Percentiles rank a stretch among this genome's conserved stretches.
phyloP scores from a whole-genome alignment of 2,113 vertebrate genomes.

The Crotalus helleri region DNA sequence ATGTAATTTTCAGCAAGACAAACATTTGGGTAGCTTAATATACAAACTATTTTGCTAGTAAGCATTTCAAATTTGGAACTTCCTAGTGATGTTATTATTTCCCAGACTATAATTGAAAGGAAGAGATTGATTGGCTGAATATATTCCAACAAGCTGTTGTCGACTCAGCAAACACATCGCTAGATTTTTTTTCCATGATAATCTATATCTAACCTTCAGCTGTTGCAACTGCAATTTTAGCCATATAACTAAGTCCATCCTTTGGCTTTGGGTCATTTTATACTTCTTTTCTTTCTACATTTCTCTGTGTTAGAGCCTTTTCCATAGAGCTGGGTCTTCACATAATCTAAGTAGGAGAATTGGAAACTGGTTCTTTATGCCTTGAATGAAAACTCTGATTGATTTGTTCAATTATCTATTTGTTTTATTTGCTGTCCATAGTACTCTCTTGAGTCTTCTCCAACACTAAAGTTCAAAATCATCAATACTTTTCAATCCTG shows the following conservation, averaged over 20 bases:
- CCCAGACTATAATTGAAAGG: background rate
- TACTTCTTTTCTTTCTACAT: background rate
- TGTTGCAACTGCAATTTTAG: background rate
- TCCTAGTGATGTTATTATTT: background rate
- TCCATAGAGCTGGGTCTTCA: background rate
- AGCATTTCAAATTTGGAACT: background rate
- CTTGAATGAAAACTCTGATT: background rate
- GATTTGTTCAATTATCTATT: background rate
- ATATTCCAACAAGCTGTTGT: background rate
- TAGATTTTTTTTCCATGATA: background rate
- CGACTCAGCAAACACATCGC: background rate
- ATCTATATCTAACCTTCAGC: background rate
- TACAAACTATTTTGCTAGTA: constrained; percentile 1
- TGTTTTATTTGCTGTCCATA: background rate
- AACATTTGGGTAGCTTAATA: background rate
- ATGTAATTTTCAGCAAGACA: constrained; percentile 19
- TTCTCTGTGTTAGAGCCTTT: background rate
- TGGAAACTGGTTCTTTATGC: background rate
- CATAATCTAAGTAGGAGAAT: background rate
- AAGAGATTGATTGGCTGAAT: background rate
- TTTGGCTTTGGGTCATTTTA: background rate
- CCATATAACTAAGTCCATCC: background rate
- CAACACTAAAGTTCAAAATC: background rate
- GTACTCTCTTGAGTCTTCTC: background rate
- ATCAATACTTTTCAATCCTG: background rate